Base-by-base conservation (phyloP, 1,140 invertebrate genomes). In the Drosophila obscura region DNA sequence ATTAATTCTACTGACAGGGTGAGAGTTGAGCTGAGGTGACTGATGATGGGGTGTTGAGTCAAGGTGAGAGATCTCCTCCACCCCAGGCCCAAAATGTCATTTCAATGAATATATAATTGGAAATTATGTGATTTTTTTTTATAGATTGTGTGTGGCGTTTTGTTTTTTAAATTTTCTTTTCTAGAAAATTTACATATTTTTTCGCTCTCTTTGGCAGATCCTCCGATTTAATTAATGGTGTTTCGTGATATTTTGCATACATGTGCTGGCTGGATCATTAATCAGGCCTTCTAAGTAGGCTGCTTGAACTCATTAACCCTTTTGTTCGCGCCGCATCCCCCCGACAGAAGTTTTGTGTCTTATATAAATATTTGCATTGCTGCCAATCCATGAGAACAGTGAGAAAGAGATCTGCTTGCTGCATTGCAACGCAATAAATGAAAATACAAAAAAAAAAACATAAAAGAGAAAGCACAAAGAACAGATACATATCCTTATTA, bases 51-150 rank as follows among this genome's bases (percentile, higher is more conserved):
- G 60, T 75, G 72, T 74, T 74, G 72, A 65, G 50, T 68, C 50
- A 41, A 64, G 71, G 53, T 79, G 68, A 65, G 71, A 51, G 72
- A 74, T 74, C 66, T 80, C 35, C 11, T 39, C 11, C 26, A 6
- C 4, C 69, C 57, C 56, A 56, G 59, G 71, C 64, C 65, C 73
- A 90, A 90, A 90, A 90, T 90, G 88, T 88, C 88, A 90, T 90
- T 90, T 90, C 88, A 83, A 90, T 90, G 88, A 90, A 90, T 90
- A 84, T 90, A 90, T 90, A 90, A 90, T 90, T 90, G 88, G 80
- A 59, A 90, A 74, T 80, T 81, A 80, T 85, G 72, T 79, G 72
- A 74, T 51, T 69, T 69, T 68, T 69, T 56, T 39, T 43, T 16
- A 28, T 19, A 39, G 16, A 13, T 2, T 16, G 51, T 13, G n/a